Evolutionary conservation across 2,888 invertebrate species (phyloP), one percentile per base, ranked within the genome.

Genomic region (Amaurobius ferox): DNA sequence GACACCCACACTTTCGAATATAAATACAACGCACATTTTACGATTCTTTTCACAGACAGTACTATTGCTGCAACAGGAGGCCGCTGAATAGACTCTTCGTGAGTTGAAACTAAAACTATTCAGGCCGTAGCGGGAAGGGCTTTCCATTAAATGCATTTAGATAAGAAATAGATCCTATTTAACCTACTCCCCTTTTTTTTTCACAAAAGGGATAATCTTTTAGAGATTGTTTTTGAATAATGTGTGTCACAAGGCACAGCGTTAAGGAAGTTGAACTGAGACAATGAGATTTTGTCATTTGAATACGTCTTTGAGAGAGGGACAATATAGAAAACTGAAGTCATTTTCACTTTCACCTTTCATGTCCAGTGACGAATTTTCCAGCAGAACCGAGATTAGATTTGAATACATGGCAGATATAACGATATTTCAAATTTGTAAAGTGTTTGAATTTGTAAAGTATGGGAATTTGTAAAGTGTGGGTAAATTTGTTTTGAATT

Each of bases 161-260:
- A 68, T 73, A 80, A 67, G 68, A 68, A 23, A 23, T 55, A 44
- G 72, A 44, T 32, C 71, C 79, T 67, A 9, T 73, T 80, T 80
- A 74, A 80, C 73, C 80, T 74, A 74, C 55, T 68, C 74, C 48
- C 48, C 35, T 30, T 73, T 68, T n/a, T n/a, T 68, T 62, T 72
- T 79, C 80, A 61, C 68, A 80, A 80, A 79, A 26, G 61, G 74
- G 35, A 67, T 74, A 68, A 80, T 80, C 80, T 73, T 55, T 61
- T 80, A 1, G 73, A 79, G 66, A 68, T 74, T 68, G 73, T 80
- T 73, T n/a, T 30, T 9, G 66, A 66, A 72, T 74, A 68, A 80
- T 80, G 74, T 62, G 28, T 80, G 80, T 74, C 74, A 80, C 35
- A 67, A 32, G 26, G 23, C 48, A 64, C 40, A 44, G 28, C 48